Percentiles rank a stretch among this genome's conserved stretches.
phyloP scores from a whole-genome alignment of 2,797 vertebrate genomes.

The Enteromius unitaeniatus region DNA sequence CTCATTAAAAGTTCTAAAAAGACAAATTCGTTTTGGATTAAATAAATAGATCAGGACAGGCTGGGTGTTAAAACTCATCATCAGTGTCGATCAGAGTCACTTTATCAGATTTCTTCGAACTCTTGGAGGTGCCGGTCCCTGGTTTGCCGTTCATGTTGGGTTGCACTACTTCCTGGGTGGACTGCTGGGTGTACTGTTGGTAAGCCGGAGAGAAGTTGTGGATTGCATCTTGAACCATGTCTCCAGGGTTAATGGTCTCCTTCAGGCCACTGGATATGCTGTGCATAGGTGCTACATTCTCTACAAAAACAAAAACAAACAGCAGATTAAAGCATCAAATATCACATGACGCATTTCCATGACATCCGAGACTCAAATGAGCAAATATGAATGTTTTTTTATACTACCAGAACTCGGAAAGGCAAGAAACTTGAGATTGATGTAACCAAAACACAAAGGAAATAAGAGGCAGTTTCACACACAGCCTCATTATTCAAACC shows the following conservation, averaged over 20 bases:
- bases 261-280: constrained; percentile 96
- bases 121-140: constrained; percentile 66
- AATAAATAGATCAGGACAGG: constrained; percentile 53
- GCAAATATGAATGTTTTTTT: not conserved
- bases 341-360: not conserved
- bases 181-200: constrained; percentile 98
- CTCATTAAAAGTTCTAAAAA: constrained; percentile 25
- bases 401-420: not conserved
- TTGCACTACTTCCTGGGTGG: constrained; percentile 86
- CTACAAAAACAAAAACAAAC: constrained; percentile 67
- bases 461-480: not conserved
- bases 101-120: constrained; percentile 86
- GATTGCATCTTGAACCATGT: constrained; percentile 98
- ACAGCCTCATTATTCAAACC: not conserved
- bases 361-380: not conserved
- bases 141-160: constrained; percentile 76
- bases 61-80: constrained; percentile 84
- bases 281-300: constrained; percentile 87
- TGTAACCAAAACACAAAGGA: constrained; percentile 20
- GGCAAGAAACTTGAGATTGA: not conserved
- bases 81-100: constrained; percentile 89
- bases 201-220: constrained; percentile 99
- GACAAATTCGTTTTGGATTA: constrained; percentile 54
- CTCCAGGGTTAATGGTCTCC: constrained; percentile 94
- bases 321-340: not conserved